These are phyloP conservation scores for Noctua pronuba DNA, from an alignment of 2,888 invertebrate genomes.

Conservation along the genomic window DNA sequence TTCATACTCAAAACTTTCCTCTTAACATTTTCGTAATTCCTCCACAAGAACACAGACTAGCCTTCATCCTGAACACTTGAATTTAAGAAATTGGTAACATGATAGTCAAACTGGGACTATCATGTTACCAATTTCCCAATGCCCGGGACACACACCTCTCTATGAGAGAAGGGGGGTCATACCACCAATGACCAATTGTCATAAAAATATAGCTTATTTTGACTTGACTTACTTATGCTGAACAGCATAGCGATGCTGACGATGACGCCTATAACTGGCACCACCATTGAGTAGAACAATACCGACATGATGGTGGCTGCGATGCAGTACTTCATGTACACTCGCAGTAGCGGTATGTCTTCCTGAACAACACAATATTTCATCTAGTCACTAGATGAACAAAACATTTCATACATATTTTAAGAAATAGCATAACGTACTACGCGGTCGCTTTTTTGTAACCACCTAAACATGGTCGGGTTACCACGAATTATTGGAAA, in stretches of 20 bases:
- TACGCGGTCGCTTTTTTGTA: too few relatives aligned
- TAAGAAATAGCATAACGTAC: too few relatives aligned
- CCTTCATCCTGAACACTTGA: too few relatives aligned
- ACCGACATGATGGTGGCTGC: conserved; percentile 74
- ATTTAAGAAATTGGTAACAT: too few relatives aligned
- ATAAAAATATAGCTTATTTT: not conserved
- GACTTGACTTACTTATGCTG: conserved; percentile 73
- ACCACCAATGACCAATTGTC: not conserved
- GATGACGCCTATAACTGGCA: conserved; percentile 73
- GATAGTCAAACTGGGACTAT: too few relatives aligned
- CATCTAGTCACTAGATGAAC: not conserved
- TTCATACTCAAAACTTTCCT: too few relatives aligned
- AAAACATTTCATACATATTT: too few relatives aligned
- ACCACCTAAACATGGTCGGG: too few relatives aligned
- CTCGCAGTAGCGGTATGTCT: conserved; percentile 75
- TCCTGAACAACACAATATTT: conserved; percentile 69
- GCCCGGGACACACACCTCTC: not conserved
- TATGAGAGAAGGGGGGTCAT: not conserved
- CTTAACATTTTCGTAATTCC: too few relatives aligned
- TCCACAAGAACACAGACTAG: too few relatives aligned
- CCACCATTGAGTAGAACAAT: conserved; percentile 81
- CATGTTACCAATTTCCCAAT: too few relatives aligned
- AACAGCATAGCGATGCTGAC: conserved; percentile 72
- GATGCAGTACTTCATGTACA: conserved; percentile 78
- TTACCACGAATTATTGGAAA: too few relatives aligned